Base-by-base conservation (phyloP, 2,113 vertebrate genomes). In the Coregonus clupeaformis region DNA sequence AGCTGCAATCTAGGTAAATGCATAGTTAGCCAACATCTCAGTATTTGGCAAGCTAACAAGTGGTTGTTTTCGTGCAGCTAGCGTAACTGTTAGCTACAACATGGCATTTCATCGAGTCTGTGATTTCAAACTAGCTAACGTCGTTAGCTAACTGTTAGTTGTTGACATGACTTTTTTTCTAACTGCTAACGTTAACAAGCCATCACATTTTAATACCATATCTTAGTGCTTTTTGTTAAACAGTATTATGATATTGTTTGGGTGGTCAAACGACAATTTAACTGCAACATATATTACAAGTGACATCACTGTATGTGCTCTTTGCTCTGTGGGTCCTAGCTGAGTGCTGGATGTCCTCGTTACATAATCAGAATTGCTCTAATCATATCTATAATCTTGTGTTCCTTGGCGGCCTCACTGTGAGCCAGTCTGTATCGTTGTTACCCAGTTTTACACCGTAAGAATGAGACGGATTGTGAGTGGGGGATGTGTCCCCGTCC, bases 391-490 rank as follows among this genome's bases (percentile, higher is more conserved):
- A 22, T 45, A 71, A 71, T 29, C 69, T 20, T 71, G 25, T 45
- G 60, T 52, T 13, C 25, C 11, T 73, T 63, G 75, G 75, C 78
- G 68, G 73, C 76, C 62, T 45, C 52, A 75, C 71, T 77, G 24
- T 74, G 64, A 67, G 16, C 18, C 69, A 77, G 84, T 84, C 73
- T 73, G 32, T 68, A 36, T 64, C 32, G 2, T 69, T 86, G 74
- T 80, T 72, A 20, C 3, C 27, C 27, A 1, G 55, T 24, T 25
- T 75, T 86, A 47, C 66, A 22, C 57, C 69, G 80, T 81, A 74
- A 76, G 74, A 72, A 65, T 60, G 62, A 70, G 77, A 78, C 86
- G 89, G 90, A 86, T 87, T 87, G 86, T 75, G 72, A 63, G 80
- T 78, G 73, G 77, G 55, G 77, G 27, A n/a, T 73, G 60, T 81